Evolutionary conservation across 1,140 invertebrate species (phyloP).

Genomic region (Brachionus calyciflorus): DNA sequence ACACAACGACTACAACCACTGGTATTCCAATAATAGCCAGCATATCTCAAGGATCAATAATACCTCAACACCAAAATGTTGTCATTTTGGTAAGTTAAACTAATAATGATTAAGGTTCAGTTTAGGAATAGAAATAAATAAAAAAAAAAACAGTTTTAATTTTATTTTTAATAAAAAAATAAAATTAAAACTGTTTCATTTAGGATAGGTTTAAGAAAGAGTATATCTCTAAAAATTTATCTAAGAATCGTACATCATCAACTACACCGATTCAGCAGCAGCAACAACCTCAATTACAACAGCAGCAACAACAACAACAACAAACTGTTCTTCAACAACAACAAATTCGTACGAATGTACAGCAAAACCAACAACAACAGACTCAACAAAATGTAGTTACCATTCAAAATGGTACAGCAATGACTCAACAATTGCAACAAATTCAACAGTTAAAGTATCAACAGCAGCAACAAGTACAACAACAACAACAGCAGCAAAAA

Average conservation of each 20-base stretch:
- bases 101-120: background rate
- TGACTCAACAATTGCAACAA: constrained; percentile 18
- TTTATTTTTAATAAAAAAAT: too few species aligned
- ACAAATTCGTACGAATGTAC: background rate
- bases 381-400: constrained; percentile 12
- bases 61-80: constrained; percentile 4
- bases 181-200: too few species aligned
- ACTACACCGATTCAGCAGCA: background rate
- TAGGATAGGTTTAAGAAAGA: too few species aligned
- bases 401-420: background rate
- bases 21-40: constrained; percentile 31
- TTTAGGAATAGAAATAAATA: too few species aligned
- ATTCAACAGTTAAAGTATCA: constrained; percentile 29
- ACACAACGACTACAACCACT: background rate
- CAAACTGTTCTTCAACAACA: background rate
- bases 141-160: too few species aligned
- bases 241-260: background rate
- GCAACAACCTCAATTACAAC: background rate
- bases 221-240: too few species aligned
- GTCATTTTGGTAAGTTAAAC: constrained; percentile 19
- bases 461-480: constrained; percentile 29
- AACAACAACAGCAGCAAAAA: constrained; percentile 18
- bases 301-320: background rate
- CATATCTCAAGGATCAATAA: background rate
- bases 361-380: background rate